These are phyloP conservation scores for Orientallactaga sibirica DNA, from an alignment of 2,797 vertebrate genomes.

Conservation along the genomic window DNA sequence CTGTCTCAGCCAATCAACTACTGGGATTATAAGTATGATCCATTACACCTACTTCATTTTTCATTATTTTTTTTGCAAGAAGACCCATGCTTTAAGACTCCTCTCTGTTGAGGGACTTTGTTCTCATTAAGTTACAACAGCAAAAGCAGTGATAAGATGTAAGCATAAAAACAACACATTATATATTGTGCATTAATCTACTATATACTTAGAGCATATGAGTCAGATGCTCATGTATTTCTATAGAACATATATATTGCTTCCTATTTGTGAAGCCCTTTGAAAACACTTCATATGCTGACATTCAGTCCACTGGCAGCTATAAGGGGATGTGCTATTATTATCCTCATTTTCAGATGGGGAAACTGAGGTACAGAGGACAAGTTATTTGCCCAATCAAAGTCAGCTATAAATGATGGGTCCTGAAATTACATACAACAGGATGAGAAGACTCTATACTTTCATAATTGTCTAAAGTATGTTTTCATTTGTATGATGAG, in stretches of 20 bases:
- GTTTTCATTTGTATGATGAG: too few relatives aligned
- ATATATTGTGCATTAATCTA: not conserved
- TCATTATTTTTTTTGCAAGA: conserved; percentile 43
- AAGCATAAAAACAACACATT: not conserved
- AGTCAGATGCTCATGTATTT: not conserved
- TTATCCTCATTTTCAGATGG: conserved; percentile 35
- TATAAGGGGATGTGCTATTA: not conserved
- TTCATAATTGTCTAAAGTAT: not conserved
- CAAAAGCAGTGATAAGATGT: conserved; percentile 19
- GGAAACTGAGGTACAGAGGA: conserved; percentile 29
- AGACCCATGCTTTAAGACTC: not conserved
- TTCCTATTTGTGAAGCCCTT: conserved; percentile 31
- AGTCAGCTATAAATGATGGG: not conserved
- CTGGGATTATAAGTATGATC: not conserved
- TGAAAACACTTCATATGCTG: not conserved
- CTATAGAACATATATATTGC: not conserved
- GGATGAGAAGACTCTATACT: not conserved
- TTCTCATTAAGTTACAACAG: conserved; percentile 42
- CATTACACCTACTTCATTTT: not conserved
- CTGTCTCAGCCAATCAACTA: not conserved
- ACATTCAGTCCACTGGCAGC: conserved; percentile 19
- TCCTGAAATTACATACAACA: not conserved
- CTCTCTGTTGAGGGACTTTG: conserved; percentile 23
- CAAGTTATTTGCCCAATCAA: not conserved
- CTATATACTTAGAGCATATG: not conserved